Evolutionary conservation across 2,113 vertebrate species (phyloP).

Genomic region (Sminthopsis crassicaudata): DNA sequence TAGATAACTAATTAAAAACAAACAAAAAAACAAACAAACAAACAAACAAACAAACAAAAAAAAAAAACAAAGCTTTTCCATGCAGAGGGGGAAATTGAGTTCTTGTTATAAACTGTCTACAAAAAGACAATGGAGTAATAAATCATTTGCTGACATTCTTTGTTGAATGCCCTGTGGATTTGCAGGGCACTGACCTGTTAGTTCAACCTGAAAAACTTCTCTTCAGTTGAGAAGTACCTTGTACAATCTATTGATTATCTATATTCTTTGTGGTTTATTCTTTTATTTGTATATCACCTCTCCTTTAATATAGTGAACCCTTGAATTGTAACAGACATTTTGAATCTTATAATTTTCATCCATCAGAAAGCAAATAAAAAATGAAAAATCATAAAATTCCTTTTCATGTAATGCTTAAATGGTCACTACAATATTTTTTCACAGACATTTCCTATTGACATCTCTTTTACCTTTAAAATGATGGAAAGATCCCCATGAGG

Average conservation of each 20-base stretch:
- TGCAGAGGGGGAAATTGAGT: background rate
- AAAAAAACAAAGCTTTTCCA: slow-evolving; percentile 14
- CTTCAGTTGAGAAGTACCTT: slow-evolving; percentile 47
- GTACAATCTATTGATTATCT: slow-evolving; percentile 67
- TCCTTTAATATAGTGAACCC: slow-evolving; percentile 35
- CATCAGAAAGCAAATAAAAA: slow-evolving; percentile 51
- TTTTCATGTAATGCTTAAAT: slow-evolving; percentile 33
- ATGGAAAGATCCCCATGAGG: slow-evolving; percentile 30
- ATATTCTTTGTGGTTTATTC: slow-evolving; percentile 55
- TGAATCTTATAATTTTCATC: slow-evolving; percentile 45
- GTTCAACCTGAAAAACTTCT: slow-evolving; percentile 49
- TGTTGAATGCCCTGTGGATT: slow-evolving; percentile 39
- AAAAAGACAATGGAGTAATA: slow-evolving; percentile 31
- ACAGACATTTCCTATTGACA: slow-evolving; percentile 47
- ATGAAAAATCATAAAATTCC: slow-evolving; percentile 50
- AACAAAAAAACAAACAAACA: no score
- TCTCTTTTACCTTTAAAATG: slow-evolving; percentile 55
- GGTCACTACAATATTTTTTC: slow-evolving; percentile 63
- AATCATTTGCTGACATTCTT: slow-evolving; percentile 30
- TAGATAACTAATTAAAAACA: slow-evolving; percentile 43
- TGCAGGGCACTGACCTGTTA: slow-evolving; percentile 34
- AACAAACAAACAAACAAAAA: no score
- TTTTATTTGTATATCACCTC: slow-evolving; percentile 63
- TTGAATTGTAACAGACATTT: slow-evolving; percentile 61
- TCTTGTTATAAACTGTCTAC: background rate